Evolutionary conservation across 2,113 vertebrate species (phyloP), one percentile per base, ranked within the genome.

Genomic region (Electrona antarctica): DNA sequence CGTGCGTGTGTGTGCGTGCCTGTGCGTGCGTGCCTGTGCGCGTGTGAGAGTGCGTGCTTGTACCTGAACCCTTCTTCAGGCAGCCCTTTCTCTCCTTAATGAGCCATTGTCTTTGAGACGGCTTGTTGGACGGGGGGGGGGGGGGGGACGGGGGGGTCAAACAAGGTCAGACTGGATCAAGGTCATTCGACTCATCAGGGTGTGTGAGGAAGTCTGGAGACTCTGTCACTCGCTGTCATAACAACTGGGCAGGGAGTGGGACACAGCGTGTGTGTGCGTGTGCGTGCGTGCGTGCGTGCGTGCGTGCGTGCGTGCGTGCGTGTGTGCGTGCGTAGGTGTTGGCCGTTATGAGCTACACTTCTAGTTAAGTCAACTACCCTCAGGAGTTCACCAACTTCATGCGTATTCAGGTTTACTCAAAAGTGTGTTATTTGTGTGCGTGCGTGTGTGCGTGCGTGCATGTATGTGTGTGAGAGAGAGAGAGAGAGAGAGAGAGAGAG

Each of bases 151-250:
- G 88, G 50, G 13, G 67, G 88, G 85, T 88, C 79, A 81, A 28
- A 3, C 15, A 7, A 61, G 81, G 85, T 90, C 81, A 84, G 77
- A 61, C 80, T 29, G 52, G 86, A 81, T 84, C 85, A 80, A 86
- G 85, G 84, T 90, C 82, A 88, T 74, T 76, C 83, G 70, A 76
- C 83, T 89, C 87, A 86, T 89, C 85, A 86, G 72, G 83, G 71
- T 78, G 76, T 81, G 82, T 77, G 63, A 83, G 86, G 87, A 90
- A 89, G 87, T 90, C 86, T 91, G 89, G 88, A 89, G 90, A 86
- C 88, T 85, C 67, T 76, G 90, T 89, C 86, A 80, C 69, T 74
- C 67, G 67, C 78, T 87, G 90, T 88, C 85, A 89, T 86, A 90
- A 89, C 87, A 83, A 72, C 75, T 68, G 68, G 82, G 90, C 45